A percentile compares a stretch with the other conserved stretches of the same genome.
Conservation (phyloP, 1,140 invertebrate species). For the Venturia canescens region DNA sequence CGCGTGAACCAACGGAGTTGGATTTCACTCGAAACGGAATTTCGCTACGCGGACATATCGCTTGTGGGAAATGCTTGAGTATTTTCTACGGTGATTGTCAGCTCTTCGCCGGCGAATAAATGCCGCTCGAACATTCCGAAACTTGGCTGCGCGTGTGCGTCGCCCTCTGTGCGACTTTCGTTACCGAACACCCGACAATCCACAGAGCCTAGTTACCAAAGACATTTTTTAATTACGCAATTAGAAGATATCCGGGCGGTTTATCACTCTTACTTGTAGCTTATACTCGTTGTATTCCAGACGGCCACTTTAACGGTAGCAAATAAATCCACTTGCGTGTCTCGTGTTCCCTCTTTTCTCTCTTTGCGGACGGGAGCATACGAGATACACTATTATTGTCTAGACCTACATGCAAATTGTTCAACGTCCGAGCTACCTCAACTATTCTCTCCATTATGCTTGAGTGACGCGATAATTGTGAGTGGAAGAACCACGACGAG, state of each 20-base stretch:
- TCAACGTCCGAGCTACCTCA: neutral
- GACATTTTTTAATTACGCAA: constrained; percentile 25
- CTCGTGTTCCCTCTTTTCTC: neutral
- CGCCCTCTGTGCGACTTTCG: neutral
- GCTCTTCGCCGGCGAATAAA: constrained; percentile 4
- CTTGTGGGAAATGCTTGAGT: neutral
- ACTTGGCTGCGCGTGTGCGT: neutral
- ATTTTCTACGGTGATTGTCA: neutral
- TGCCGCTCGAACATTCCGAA: constrained; percentile 10
- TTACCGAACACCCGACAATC: neutral
- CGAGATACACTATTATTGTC: constrained; percentile 9
- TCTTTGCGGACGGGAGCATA: neutral
- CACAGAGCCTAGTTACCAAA: neutral
- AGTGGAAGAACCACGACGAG: neutral
- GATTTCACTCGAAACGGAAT: constrained; percentile 1
- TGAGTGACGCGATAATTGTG: constrained; percentile 21
- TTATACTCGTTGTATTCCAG: neutral
- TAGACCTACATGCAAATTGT: constrained; percentile 5
- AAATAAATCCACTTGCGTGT: constrained; percentile 6
- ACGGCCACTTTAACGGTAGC: constrained; percentile 4
- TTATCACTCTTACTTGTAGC: constrained; percentile 18
- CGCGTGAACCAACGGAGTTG: neutral
- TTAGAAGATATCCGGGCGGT: constrained; percentile 28
- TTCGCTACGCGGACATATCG: neutral
- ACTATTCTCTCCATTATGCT: neutral